phyloP scores from a whole-genome alignment of 2,797 vertebrate genomes.

The Distichodus sexfasciatus region DNA sequence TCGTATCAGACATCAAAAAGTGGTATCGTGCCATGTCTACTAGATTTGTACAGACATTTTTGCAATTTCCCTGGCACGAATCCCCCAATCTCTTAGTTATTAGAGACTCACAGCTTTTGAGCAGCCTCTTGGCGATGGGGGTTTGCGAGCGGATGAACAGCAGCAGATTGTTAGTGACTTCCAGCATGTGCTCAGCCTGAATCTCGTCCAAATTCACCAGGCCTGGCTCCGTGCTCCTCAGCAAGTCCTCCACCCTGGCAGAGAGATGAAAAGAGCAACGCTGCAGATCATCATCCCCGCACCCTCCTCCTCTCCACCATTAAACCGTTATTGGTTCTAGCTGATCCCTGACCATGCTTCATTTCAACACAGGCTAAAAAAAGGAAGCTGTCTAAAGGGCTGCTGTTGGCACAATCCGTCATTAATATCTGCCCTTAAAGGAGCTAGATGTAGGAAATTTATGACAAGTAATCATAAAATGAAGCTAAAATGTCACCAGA shows the following conservation, averaged over 20 bases:
- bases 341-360: too few relatives aligned
- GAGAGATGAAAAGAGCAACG: not conserved
- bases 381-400: not conserved
- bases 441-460: too few relatives aligned
- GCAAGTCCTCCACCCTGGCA: constrained; percentile 63
- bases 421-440: too few relatives aligned
- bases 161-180: constrained; percentile 68
- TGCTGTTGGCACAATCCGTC: too few relatives aligned
- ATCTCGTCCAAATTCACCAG: constrained; percentile 67
- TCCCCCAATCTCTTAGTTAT: too few relatives aligned
- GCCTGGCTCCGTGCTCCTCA: constrained; percentile 64
- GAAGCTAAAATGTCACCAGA: too few relatives aligned
- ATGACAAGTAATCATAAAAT: too few relatives aligned
- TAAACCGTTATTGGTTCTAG: too few relatives aligned
- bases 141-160: constrained; percentile 69
- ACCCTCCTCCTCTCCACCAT: not conserved
- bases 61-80: too few relatives aligned
- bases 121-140: constrained; percentile 67
- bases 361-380: not conserved
- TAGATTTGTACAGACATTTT: too few relatives aligned
- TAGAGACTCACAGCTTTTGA: constrained; percentile 67
- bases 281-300: not conserved
- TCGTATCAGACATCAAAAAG: too few relatives aligned
- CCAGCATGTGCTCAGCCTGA: constrained; percentile 72
- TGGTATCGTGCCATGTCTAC: too few relatives aligned